Evolutionary conservation across 2,888 invertebrate species (phyloP).

Genomic region (Himalopsyche japonica): DNA sequence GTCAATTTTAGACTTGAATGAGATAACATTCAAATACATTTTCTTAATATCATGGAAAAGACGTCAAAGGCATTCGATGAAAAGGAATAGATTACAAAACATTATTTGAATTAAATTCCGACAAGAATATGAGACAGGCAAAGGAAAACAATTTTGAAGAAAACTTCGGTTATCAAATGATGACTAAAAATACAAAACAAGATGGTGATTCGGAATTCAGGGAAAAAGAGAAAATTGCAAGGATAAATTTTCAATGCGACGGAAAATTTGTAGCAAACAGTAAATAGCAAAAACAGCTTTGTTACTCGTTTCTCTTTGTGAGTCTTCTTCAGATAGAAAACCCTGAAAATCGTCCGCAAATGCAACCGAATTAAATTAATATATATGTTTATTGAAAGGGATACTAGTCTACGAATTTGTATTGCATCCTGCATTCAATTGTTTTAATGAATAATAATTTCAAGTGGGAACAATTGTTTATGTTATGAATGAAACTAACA

Average conservation of each 20-base stretch:
- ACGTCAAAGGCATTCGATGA: background rate
- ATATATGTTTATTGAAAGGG: no score
- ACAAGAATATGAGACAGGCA: background rate
- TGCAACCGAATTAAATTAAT: background rate
- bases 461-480: no score
- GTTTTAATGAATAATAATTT: no score
- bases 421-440: no score
- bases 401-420: no score
- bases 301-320: background rate
- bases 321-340: background rate
- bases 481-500: no score
- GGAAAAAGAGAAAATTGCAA: background rate
- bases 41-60: background rate
- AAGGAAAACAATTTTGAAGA: background rate
- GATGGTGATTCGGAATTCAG: background rate
- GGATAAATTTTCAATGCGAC: background rate
- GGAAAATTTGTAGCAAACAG: background rate
- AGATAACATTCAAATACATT: background rate
- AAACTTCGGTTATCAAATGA: background rate
- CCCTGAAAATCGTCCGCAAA: background rate
- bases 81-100: background rate
- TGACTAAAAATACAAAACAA: background rate
- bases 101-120: background rate
- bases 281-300: background rate
- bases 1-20: no score